Evolutionary conservation across 2,888 invertebrate genomes (phyloP).

Genomic region (Noctua comes): DNA sequence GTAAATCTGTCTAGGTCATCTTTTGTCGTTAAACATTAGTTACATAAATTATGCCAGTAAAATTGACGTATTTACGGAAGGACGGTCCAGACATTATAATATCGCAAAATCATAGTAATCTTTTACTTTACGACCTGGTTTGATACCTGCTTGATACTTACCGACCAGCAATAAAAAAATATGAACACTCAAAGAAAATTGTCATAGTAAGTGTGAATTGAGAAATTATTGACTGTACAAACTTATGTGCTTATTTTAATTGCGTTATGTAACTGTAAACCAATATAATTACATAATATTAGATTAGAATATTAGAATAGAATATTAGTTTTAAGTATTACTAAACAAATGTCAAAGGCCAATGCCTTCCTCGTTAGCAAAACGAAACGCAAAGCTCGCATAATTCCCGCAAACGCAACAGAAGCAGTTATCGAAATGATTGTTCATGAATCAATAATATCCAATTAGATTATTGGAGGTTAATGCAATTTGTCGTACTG

Average conservation of each 20-base stretch:
- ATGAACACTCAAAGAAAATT: neutral
- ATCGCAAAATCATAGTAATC: neutral
- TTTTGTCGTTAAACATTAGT: conserved; percentile 8
- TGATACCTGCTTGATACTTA: neutral
- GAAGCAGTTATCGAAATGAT: neutral
- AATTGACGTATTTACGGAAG: neutral
- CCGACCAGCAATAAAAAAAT: neutral
- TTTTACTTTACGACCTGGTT: neutral
- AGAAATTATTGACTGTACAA: neutral
- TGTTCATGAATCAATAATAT: conserved; percentile 28
- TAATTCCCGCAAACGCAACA: neutral
- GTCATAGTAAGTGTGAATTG: neutral
- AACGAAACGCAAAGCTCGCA: neutral
- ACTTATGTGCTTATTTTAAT: neutral
- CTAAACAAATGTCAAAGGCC: neutral
- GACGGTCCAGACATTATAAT: neutral
- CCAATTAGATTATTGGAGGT: conserved; percentile 34
- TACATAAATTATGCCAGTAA: conserved; percentile 2
- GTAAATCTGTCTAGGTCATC: conserved; percentile 1
- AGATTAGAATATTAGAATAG: neutral
- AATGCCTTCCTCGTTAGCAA: neutral
- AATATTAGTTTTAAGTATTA: neutral
- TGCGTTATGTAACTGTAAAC: neutral
- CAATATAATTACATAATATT: neutral
- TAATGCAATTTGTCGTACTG: conserved; percentile 23